Evolutionary conservation across 2,797 vertebrate species (phyloP), one percentile per base, ranked within the genome.

Genomic region (Crenuchus spilurus): DNA sequence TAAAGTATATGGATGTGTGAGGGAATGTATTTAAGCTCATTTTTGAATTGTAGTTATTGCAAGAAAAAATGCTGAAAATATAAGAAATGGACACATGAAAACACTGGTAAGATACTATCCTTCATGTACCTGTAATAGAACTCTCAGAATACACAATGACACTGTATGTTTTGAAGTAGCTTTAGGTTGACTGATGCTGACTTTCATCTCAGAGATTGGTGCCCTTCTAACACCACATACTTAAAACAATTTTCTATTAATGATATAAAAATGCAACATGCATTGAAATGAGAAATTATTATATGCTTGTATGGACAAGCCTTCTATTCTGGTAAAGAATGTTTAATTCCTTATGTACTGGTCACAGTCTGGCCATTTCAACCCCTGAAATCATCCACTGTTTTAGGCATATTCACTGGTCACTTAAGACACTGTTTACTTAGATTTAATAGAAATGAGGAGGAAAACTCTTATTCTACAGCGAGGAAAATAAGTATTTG

Each of bases 241-340:
- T 48, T 60, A 65, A 16, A 76, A 58, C 41, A 41, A 42, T 31
- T 71, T 52, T 68, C 55, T 44, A 44, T 54, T 60, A 76, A 72
- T 71, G 60, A 44, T 26, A 58, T 35, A 77, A 54, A 66, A 66
- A 67, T 77, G 1, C 35, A 72, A 35, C 44, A 62, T 72, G 42
- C 51, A 46, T 71, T 71, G 68, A 67, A 61, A 62, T 44, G 37
- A 67, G 48, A 55, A 67, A 62, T 55, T 63, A 46, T 22, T 18
- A 49, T 48, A 42, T 77, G 57, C 73, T 69, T 69, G 62, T 72
- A 57, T 69, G 49, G 44, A 73, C 62, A 66, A 60, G 57, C 28
- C 26, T 74, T 51, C 57, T 57, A 48, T 77, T 77, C 73, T 46
- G 31, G 37, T 54, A 70, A 39, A 42, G 44, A 52, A 35, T 73